These are phyloP conservation scores for Venturia canescens DNA, from an alignment of 1,140 invertebrate genomes.

Conservation along the genomic window DNA sequence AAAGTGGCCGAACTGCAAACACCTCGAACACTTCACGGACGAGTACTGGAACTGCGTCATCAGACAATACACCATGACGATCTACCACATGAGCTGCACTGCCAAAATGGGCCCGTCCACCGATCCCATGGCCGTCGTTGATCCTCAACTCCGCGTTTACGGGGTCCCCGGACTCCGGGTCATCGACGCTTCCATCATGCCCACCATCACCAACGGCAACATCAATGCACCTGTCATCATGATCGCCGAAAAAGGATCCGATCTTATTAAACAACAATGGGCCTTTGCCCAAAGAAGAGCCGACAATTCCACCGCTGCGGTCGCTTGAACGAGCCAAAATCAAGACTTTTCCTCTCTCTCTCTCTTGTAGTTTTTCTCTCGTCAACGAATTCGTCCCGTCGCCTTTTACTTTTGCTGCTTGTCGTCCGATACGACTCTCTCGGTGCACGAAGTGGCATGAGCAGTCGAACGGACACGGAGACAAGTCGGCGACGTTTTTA, in stretches of 20 bases:
- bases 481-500: too few species aligned
- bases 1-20: constrained; percentile 87
- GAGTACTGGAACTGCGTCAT: constrained; percentile 90
- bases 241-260: constrained; percentile 95
- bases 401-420: too few species aligned
- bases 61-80: constrained; percentile 90
- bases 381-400: too few species aligned
- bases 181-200: constrained; percentile 90
- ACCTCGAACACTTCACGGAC: constrained; percentile 85
- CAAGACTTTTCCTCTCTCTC: too few species aligned
- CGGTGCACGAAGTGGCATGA: too few species aligned
- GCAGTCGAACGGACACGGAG: too few species aligned
- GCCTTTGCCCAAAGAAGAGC: constrained; percentile 46
- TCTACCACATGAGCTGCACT: constrained; percentile 90
- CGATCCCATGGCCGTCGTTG: constrained; percentile 90
- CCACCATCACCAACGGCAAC: constrained; percentile 88
- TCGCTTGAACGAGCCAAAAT: neutral
- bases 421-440: too few species aligned
- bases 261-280: constrained; percentile 84
- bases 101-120: constrained; percentile 89
- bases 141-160: constrained; percentile 86
- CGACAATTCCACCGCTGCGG: constrained; percentile 6
- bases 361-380: too few species aligned
- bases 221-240: constrained; percentile 93
- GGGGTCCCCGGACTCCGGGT: constrained; percentile 86